These are phyloP conservation scores for Drosophila mercatorum DNA, from an alignment of 2,888 invertebrate species.

Conservation along the genomic window DNA sequence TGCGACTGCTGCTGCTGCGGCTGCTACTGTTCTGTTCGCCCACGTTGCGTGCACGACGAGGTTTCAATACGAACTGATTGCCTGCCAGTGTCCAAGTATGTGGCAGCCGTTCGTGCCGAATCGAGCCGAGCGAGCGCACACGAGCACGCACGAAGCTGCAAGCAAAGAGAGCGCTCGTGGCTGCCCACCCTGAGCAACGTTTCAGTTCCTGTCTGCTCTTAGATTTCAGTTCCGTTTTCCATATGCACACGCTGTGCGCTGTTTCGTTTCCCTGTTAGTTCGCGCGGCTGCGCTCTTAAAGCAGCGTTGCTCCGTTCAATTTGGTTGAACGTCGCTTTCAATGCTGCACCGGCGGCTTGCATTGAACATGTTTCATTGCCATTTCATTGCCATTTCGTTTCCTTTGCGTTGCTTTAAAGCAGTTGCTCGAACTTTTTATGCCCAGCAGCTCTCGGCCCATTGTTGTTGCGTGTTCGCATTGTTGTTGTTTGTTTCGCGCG, in stretches of 20 bases:
- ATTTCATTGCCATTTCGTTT: conserved; percentile 19
- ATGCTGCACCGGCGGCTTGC: conserved; percentile 21
- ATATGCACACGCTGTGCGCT: background rate
- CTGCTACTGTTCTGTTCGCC: conserved; percentile 1
- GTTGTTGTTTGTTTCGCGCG: conserved; percentile 62
- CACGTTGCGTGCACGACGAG: conserved; percentile 48
- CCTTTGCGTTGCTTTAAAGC: conserved; percentile 43
- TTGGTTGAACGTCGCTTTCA: conserved; percentile 42
- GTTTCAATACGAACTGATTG: conserved; percentile 58
- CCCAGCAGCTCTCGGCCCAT: conserved; percentile 13
- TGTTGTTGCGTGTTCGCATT: conserved; percentile 45
- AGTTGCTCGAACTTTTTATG: conserved; percentile 50
- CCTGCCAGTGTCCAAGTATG: conserved; percentile 28
- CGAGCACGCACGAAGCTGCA: conserved; percentile 9
- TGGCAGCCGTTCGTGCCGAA: conserved; percentile 1
- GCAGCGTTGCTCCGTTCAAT: conserved; percentile 34
- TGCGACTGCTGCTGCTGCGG: background rate
- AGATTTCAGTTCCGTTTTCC: background rate
- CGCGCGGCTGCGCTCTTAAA: conserved; percentile 33
- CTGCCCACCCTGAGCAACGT: conserved; percentile 30
- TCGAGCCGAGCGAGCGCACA: conserved; percentile 9
- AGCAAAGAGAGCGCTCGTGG: conserved; percentile 11
- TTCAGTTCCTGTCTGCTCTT: conserved; percentile 5
- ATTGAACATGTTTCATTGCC: conserved; percentile 16
- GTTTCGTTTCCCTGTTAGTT: conserved; percentile 3